Evolutionary conservation across 2,888 invertebrate species (phyloP), one percentile per base, ranked within the genome.

Genomic region (Drosophila kambysellisi): DNA sequence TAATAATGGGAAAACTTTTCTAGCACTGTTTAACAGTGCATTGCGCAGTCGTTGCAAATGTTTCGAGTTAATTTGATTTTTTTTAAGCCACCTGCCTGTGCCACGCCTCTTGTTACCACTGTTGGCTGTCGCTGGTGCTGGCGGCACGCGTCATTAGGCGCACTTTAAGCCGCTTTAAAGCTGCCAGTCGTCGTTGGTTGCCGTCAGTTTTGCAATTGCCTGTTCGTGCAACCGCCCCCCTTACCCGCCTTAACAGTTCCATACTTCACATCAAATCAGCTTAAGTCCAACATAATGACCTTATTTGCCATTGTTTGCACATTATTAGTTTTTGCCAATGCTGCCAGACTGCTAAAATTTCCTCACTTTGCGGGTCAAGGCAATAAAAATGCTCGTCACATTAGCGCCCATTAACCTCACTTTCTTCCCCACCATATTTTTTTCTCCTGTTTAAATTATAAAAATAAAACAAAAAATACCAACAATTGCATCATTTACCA

Each of bases 241-340:
- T 50, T 29, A 17, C 50, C 25, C n/a, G 15, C 46, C 41, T 25
- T 46, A 25, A 7, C 67, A 37, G 39, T 66, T 46, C 35, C 46
- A 57, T 46, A 53, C 76, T 61, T 66, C 73, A 76, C 77, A 77
- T 84, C 84, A 87, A 90, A 90, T 90, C 87, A 63, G 82, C 90
- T 90, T 90, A 90, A 87, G 63, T 81, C 74, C 74, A 79, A 76
- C 86, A 83, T 90, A 87, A 87, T 90, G 82, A 90, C 90, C 86
- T 90, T 90, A 87, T 87, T 90, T 87, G 85, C 88, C 75, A 90
- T 89, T 81, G 89, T 89, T 76, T 87, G 89, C 82, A 90, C 80
- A 74, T 87, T 89, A 89, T 90, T 81, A 89, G 86, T 72, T 70
- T 78, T 70, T 75, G 64, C 77, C 60, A 62, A 69, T 73, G 70